Conservation (phyloP, 2,797 vertebrate genomes). For the Hephaestus fuliginosus region DNA sequence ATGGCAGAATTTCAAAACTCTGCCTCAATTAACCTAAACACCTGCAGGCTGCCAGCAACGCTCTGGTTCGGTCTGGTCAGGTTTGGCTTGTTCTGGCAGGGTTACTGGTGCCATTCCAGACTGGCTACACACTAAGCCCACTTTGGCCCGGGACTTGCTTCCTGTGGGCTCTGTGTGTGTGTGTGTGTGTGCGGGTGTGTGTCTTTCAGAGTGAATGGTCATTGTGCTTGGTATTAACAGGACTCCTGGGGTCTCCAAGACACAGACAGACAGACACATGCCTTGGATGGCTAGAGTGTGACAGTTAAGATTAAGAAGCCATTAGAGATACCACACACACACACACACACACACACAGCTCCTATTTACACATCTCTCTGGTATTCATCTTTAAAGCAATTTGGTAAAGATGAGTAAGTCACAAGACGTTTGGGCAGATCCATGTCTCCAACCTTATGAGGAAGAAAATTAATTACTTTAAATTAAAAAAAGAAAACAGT, state of each 20-base stretch:
- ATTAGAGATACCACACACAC: conserved; percentile 43
- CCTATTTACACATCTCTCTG: conserved; percentile 59
- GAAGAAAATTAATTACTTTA: conserved; percentile 45
- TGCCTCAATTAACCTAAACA: conserved; percentile 31
- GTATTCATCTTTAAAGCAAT: conserved; percentile 57
- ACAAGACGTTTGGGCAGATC: conserved; percentile 51
- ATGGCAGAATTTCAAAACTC: conserved; percentile 28
- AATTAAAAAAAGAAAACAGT: conserved; percentile 51
- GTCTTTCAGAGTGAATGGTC: conserved; percentile 39
- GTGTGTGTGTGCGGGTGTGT: conserved; percentile 2
- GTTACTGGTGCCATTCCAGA: conserved; percentile 55
- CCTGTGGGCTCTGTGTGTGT: conserved; percentile 39
- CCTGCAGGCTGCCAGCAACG: conserved; percentile 35
- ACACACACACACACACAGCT: conserved; percentile 21
- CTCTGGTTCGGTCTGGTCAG: conserved; percentile 67
- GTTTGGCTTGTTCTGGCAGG: conserved; percentile 61
- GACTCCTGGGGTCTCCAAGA: conserved; percentile 57
- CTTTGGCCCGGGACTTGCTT: conserved; percentile 52
- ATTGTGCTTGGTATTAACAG: conserved; percentile 67
- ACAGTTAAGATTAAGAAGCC: conserved; percentile 60
- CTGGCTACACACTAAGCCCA: conserved; percentile 60
- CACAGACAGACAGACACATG: conserved; percentile 57
- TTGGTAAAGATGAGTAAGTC: conserved; percentile 66
- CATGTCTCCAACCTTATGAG: conserved; percentile 41
- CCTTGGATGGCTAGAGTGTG: conserved; percentile 61